Base-by-base conservation (phyloP, 2,888 invertebrate species). In the Emmelina monodactyla region DNA sequence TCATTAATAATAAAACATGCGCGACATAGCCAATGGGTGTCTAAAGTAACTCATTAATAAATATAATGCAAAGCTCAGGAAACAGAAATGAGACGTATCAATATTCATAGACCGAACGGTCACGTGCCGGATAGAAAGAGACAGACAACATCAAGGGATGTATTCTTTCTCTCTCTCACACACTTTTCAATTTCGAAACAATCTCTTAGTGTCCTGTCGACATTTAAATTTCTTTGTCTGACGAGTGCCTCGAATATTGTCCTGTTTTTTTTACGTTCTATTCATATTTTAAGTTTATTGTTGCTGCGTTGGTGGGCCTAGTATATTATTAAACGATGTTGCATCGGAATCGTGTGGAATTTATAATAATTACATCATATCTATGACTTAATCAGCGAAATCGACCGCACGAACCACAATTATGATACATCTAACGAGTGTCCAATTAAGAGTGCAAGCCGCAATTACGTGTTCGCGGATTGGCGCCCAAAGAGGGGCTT, bases 31-130 rank as follows among this genome's bases (percentile, higher is more conserved):
- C n/a, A n/a, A n/a, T n/a, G n/a, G n/a, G n/a, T n/a, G n/a, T n/a
- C n/a, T n/a, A n/a, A n/a, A n/a, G n/a, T n/a, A n/a, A n/a, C n/a
- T n/a, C n/a, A n/a, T n/a, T n/a, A n/a, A n/a, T n/a, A n/a, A n/a
- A n/a, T n/a, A n/a, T n/a, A n/a, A n/a, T n/a, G n/a, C n/a, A n/a
- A n/a, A n/a, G n/a, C 35, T 42, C 25, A 25, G 3, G n/a, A 25
- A 25, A 10, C 11, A 7, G n/a, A 25, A 58, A 63, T 55, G 55
- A 60, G 52, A 42, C 44, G 37, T 62, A 62, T 64, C 53, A 63
- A 65, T 65, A 66, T 65, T 65, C 60, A 65, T 62, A 51, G 47
- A 37, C 45, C 41, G 45, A 50, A 51, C 40, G 45, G 58, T 43
- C 65, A 61, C 64, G 63, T 62, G 61, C 50, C 56, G 53, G 54